Evolutionary conservation across 1,140 invertebrate species (phyloP), one percentile per base, ranked within the genome.

Genomic region (Lamellibrachia luymesi): DNA sequence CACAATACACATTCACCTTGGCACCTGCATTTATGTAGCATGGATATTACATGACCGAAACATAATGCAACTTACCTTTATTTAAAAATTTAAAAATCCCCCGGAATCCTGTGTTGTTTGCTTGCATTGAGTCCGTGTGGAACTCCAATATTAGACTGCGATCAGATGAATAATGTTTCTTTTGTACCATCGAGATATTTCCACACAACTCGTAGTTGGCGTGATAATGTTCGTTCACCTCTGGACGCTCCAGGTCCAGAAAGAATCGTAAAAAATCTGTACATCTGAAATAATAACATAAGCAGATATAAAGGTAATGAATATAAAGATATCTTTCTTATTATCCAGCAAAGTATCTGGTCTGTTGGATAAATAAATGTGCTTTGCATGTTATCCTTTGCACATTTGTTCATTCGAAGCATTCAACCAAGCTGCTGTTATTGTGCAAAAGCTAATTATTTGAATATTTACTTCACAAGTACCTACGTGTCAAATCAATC

Each of bases 21-120:
- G 64, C 64, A 22, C 17, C 64, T 80, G 64, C 64, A 17, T 1
- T 22, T 4, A 80, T 80, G 25, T 80, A 17, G 64, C 25, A 80
- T 56, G 52, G 52, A 56, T 6, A 56, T 6, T 56, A 56, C 13
- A 1, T 13, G 6, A 56, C 52, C 13, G 52, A 56, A 7, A 13
- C 6, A 56, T 13, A 56, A 6, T 38, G 25, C 52, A 80, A 80
- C 98, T 98, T 96, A 98, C 98, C 97, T 97, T 97, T 97, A 96
- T 98, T 97, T 95, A 98, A 97, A 96, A 98, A 98, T 94, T 97
- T 97, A 96, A 98, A 98, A 90, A 97, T 97, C 80, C 98, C 98
- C 22, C 97, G 97, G 95, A 98, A 98, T 90, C 98, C 98, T 1
- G 97, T 97, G 93, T 97, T 97, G 95, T 98, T 98, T 91, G 95